Base-by-base conservation (phyloP, 2,888 invertebrate genomes). In the Cepaea hortensis region DNA sequence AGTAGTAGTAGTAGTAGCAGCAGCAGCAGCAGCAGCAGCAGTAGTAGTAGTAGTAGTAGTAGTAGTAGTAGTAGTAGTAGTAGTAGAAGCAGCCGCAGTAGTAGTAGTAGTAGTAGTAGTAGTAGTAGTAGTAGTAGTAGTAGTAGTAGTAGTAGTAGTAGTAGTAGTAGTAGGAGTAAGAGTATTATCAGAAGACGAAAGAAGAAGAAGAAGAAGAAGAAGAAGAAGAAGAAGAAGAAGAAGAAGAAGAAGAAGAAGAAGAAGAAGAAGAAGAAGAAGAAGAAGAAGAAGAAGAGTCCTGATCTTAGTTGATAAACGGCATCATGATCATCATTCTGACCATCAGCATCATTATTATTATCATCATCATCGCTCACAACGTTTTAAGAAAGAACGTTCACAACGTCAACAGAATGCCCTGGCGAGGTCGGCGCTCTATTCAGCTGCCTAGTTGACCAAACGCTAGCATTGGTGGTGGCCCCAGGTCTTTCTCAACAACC, bases 161-260 rank as follows among this genome's bases (percentile, higher is more conserved):
- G 9, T 6, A 55, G 55, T 6, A 61, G n/a, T 50, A 72, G 48
- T 68, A 55, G 46, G 18, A 70, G 3, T 50, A n/a, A 81, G 23
- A 81, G 48, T 65, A n/a, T n/a, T n/a, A n/a, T n/a, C n/a, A n/a
- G 15, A n/a, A 50, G 23, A 75, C 62, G 62, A 76, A 72, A 18
- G 23, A 76, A 48, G 76, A 62, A 48, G 62, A 13, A 84, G 48
- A 18, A 72, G 75, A 13, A 68, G 46, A 18, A 70, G 20, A 46
- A 79, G 13, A 79, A 79, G 50, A 79, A 79, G 20, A 55, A 79
- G 50, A 79, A 79, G 50, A 79, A 79, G 20, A 79, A 79, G 15
- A 50, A 79, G 13, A 79, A 79, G 15, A 79, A 79, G 20, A 55
- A 79, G 20, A 79, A 79, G 50, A 79, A 35, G 76, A 76, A 76